Base-by-base conservation (phyloP, 2,888 invertebrate genomes). In the Nomada goodeniana region DNA sequence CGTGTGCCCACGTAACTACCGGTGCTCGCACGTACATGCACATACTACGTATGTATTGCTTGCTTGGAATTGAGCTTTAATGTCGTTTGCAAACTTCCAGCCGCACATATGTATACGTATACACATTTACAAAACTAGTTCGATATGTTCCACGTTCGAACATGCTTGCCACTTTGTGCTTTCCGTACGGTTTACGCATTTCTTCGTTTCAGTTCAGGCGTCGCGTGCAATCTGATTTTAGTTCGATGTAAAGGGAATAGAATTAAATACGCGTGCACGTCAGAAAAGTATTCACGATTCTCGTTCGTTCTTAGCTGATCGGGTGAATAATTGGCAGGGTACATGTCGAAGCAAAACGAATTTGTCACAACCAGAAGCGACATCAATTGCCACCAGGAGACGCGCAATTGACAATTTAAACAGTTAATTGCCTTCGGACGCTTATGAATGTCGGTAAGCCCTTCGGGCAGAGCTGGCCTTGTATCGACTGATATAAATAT, bases 31-130 rank as follows among this genome's bases (percentile, higher is more conserved):
- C 60, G 52, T 79, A 75, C 84, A 71, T 72, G 84, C 53, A 68
- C 69, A 74, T 71, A 72, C 61, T 77, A 76, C 47, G 20, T 57
- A 13, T 63, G 76, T 82, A 79, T 85, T 76, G 72, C 78, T 76
- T 50, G 60, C 59, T 63, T 72, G 74, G 68, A 86, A 85, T 86
- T 44, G 78, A 76, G 74, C 69, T 68, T 76, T 76, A 81, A 85
- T 76, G 78, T 85, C 81, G 76, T 85, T 83, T 85, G 72, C 85
- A 69, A 86, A 83, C 81, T 86, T 42, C 75, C 59, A 18, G 47
- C 0, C 20, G 47, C 13, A 44, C 9, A 20, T 47, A 11, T 47
- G 42, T 61, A 23, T 44, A 10, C 9, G 61, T 44, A 20, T 23
- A 20, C 61, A 44, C 44, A 20, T 44, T 63, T 36, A 23, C 47